A percentile compares a stretch with the other conserved stretches of the same genome.
Conservation (phyloP, 1,140 invertebrate genomes). For the Microvelia longipes region DNA sequence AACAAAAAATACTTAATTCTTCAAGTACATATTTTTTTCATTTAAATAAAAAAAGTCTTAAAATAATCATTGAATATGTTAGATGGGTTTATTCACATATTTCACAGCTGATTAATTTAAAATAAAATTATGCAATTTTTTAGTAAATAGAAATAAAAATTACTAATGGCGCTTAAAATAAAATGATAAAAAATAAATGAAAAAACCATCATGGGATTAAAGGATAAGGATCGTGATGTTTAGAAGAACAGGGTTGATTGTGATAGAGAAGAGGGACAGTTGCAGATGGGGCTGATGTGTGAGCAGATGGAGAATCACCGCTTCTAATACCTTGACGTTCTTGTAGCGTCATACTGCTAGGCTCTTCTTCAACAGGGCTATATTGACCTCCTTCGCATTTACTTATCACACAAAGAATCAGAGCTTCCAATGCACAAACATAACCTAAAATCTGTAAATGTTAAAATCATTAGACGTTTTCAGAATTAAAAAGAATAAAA, state of each 20-base stretch:
- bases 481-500: not conserved
- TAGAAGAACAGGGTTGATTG: conserved; percentile 41
- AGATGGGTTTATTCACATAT: no score
- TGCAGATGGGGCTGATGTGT: conserved; percentile 16
- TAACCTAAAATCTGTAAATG: conserved; percentile 32
- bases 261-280: conserved; percentile 29
- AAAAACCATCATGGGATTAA: conserved; percentile 28
- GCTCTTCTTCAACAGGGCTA: conserved; percentile 33
- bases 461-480: conserved; percentile 7
- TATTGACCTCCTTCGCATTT: conserved; percentile 32
- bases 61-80: no score
- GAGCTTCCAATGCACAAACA: conserved; percentile 32
- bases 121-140: no score
- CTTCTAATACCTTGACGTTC: conserved; percentile 21
- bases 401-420: conserved; percentile 32
- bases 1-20: no score
- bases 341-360: conserved; percentile 32
- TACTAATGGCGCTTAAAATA: no score
- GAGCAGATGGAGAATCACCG: conserved; percentile 18
- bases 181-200: not conserved
- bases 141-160: no score
- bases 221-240: conserved; percentile 35
- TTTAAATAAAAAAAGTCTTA: no score
- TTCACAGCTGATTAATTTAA: no score
- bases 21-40: no score